Conservation (phyloP, 2,888 invertebrate species). For the Drosophila mimetica region DNA sequence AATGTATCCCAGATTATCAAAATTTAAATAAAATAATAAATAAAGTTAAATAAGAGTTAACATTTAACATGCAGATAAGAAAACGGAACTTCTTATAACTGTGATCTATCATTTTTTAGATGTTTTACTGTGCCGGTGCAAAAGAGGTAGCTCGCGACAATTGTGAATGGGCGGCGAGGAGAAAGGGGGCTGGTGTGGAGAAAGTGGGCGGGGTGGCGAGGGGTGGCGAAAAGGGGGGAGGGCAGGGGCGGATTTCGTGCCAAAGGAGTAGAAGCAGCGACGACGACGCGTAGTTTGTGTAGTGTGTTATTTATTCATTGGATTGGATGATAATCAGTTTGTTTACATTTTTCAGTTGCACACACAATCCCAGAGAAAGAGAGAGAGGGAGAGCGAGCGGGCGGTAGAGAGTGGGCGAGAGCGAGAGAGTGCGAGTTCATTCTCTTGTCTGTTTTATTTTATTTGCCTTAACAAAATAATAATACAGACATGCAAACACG, state of each 20-base stretch:
- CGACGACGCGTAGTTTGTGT: constrained; percentile 47
- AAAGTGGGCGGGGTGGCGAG: constrained; percentile 2
- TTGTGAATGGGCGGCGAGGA: constrained; percentile 17
- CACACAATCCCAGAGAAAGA: constrained; percentile 39
- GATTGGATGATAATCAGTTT: constrained; percentile 83
- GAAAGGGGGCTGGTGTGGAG: constrained; percentile 2
- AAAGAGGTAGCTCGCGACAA: constrained; percentile 16
- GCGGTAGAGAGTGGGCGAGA: constrained; percentile 5
- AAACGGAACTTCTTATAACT: too few relatives aligned
- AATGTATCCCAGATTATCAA: too few relatives aligned
- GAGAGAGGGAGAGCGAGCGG: constrained; percentile 1
- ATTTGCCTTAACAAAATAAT: constrained; percentile 80
- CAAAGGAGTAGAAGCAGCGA: constrained; percentile 56
- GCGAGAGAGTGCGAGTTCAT: constrained; percentile 40
- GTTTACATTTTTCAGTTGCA: constrained; percentile 83
- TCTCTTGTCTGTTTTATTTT: constrained; percentile 64
- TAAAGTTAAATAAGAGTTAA: too few relatives aligned
- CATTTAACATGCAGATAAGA: too few relatives aligned
- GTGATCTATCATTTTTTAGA: not conserved
- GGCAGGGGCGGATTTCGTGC: constrained; percentile 36
- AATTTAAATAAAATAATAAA: too few relatives aligned
- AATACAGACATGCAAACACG: constrained; percentile 63
- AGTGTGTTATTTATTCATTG: constrained; percentile 82
- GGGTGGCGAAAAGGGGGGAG: not conserved
- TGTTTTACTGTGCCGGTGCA: constrained; percentile 9